These are phyloP conservation scores for Lagodon rhomboides DNA, from an alignment of 2,797 vertebrate species.

Conservation along the genomic window DNA sequence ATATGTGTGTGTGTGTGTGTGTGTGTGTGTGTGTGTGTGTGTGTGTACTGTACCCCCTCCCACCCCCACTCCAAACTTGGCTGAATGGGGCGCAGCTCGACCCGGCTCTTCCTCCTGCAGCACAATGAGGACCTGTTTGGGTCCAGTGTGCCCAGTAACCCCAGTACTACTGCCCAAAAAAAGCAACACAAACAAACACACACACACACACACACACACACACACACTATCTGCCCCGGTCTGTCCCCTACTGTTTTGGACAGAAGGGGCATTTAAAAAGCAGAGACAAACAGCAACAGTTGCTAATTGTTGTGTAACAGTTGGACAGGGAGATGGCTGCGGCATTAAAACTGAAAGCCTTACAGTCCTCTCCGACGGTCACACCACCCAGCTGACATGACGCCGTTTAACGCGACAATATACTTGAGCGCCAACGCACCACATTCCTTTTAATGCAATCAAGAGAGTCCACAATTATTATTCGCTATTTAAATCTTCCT, in stretches of 20 bases:
- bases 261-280: conserved; percentile 73
- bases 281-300: conserved; percentile 70
- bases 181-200: conserved; percentile 52
- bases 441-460: not conserved
- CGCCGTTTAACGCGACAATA: not conserved
- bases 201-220: conserved; percentile 23
- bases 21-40: conserved; percentile 16
- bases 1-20: conserved; percentile 7
- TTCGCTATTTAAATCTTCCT: no score
- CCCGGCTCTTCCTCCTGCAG: conserved; percentile 63
- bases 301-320: conserved; percentile 64
- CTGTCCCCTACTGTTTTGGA: conserved; percentile 66
- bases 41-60: conserved; percentile 21
- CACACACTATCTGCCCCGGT: conserved; percentile 38
- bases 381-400: conserved; percentile 42
- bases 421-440: not conserved
- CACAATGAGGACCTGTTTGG: conserved; percentile 79
- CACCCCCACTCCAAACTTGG: conserved; percentile 44
- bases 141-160: conserved; percentile 64
- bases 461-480: not conserved
- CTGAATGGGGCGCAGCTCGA: conserved; percentile 66
- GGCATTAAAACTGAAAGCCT: conserved; percentile 38
- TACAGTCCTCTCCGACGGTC: conserved; percentile 18
- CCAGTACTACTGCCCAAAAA: conserved; percentile 54
- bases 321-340: conserved; percentile 34